Evolutionary conservation across 2,888 invertebrate species (phyloP).

Genomic region (Drosophila mercatorum): DNA sequence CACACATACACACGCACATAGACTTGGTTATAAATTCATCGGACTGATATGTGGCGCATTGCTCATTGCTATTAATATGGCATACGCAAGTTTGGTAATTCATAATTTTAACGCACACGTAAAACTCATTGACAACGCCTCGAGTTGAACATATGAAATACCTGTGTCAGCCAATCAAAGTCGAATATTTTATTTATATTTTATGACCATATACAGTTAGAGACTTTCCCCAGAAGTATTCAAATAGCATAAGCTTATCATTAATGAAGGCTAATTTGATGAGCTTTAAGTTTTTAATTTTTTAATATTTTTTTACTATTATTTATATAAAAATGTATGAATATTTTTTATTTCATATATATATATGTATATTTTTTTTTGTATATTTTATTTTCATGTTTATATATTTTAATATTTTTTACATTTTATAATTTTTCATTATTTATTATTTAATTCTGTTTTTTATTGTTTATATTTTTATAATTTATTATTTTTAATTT

Average conservation of each 20-base stretch:
- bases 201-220: slow-evolving; percentile 6
- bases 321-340: too few species aligned
- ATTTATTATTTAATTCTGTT: too few species aligned
- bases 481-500: too few species aligned
- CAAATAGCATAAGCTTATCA: background rate
- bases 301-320: too few species aligned
- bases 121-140: slow-evolving; percentile 36
- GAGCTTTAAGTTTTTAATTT: background rate
- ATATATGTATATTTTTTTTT: too few species aligned
- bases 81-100: slow-evolving; percentile 51
- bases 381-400: too few species aligned
- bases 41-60: slow-evolving; percentile 21
- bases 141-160: background rate
- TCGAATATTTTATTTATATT: background rate
- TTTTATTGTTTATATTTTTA: too few species aligned
- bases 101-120: slow-evolving; percentile 58
- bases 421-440: too few species aligned
- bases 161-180: slow-evolving; percentile 12
- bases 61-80: slow-evolving; percentile 62
- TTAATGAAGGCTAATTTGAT: background rate
- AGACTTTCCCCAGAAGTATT: background rate
- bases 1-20: background rate
- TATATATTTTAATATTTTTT: too few species aligned
- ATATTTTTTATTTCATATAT: too few species aligned
- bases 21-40: background rate